Base-by-base conservation (phyloP, 2,888 invertebrate species). In the Cordilura impudica region DNA sequence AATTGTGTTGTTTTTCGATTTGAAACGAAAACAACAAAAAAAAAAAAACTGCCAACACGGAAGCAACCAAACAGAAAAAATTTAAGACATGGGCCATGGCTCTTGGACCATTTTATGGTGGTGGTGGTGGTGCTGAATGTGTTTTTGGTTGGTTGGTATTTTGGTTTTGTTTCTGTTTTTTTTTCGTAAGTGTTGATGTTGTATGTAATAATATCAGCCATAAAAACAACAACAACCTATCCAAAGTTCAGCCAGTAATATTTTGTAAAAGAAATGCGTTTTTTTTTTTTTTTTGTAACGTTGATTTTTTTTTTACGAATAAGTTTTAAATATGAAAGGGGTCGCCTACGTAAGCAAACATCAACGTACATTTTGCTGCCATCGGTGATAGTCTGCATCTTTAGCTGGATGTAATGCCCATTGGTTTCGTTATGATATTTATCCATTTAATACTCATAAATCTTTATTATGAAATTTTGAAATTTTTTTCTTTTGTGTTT, bases 391-490 rank as follows among this genome's bases (percentile, higher is more conserved):
- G 39, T 12, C 14, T 39, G 43, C 14, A 58, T 39, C 31, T 35
- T 18, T 19, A 47, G 53, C 45, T 26, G 60, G n/a, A 21, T 43
- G 6, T 31, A 16, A 12, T 74, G 53, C 21, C 54, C 21, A 65
- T 63, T 58, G 49, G 63, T 49, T 70, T 45, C 23, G 49, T 70
- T 75, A 21, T 51, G 65, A 74, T 49, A 56, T 70, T 69, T 66
- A 71, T 56, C 47, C 53, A 81, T 76, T 76, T 78, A 74, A 76
- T 49, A 76, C 63, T 43, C 78, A 79, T 81, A 82, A 79, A 82
- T 82, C 78, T 72, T 72, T 70, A 53, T 81, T 81, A 81, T 76
- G 81, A 82, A 78, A 74, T 66, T 51, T n/a, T n/a, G n/a, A n/a
- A n/a, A n/a, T n/a, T n/a, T n/a, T n/a, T n/a, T n/a, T n/a, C n/a